A percentile compares a stretch with the other conserved stretches of the same genome.
Conservation (phyloP, 2,888 invertebrate genomes). For the Lampropteryx suffumata region DNA sequence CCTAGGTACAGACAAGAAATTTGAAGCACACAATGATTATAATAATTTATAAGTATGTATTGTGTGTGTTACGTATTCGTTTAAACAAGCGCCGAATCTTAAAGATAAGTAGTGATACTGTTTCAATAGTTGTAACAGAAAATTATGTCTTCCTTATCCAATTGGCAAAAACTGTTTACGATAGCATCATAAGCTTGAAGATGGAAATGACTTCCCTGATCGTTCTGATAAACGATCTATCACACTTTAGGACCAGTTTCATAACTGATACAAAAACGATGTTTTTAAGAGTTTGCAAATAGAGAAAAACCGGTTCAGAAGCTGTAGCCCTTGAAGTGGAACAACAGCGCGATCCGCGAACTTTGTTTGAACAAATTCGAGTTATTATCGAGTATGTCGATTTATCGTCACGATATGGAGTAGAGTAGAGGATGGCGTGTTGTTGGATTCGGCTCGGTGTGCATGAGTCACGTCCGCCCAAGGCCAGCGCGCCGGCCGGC, state of each 20-base stretch:
- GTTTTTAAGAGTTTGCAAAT: slow-evolving; percentile 1
- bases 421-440: slow-evolving; percentile 41
- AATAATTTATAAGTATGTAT: slow-evolving; percentile 18
- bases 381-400: slow-evolving; percentile 40
- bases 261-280: not conserved
- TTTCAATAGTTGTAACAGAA: slow-evolving; percentile 11
- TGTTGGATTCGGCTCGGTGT: slow-evolving; percentile 44
- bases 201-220: not conserved
- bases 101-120: slow-evolving; percentile 15
- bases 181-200: not conserved
- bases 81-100: slow-evolving; percentile 22
- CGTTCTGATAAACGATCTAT: not conserved
- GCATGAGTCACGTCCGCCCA: slow-evolving; percentile 59
- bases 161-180: not conserved
- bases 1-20: slow-evolving; percentile 28
- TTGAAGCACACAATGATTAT: slow-evolving; percentile 4
- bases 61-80: not conserved
- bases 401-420: slow-evolving; percentile 47
- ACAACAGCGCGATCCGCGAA: slow-evolving; percentile 40
- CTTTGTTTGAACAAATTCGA: slow-evolving; percentile 44
- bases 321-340: slow-evolving; percentile 27
- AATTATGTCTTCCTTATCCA: slow-evolving; percentile 9
- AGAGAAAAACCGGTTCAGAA: slow-evolving; percentile 9
- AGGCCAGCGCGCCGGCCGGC: slow-evolving; percentile 76
- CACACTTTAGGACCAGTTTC: not conserved